Percentiles rank a stretch among this genome's conserved stretches.
Evolutionary conservation across 2,113 vertebrate species (phyloP).

Genomic region (Pituophis catenifer): DNA sequence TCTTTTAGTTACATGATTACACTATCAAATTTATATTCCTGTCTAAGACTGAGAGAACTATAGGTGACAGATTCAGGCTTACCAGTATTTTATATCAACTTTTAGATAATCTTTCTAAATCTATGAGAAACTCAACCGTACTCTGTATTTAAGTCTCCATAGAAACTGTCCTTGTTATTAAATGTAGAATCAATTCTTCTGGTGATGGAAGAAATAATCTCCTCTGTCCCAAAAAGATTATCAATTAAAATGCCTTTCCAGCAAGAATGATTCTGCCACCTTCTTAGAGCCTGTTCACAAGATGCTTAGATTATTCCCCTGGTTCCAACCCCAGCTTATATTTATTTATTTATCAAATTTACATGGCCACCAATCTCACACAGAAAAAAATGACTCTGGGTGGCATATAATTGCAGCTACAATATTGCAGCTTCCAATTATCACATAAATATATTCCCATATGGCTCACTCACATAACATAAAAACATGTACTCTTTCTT

Average conservation of each 20-base stretch:
- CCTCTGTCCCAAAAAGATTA: background rate
- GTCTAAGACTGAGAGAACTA: background rate
- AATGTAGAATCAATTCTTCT: too few species aligned
- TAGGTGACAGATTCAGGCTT: background rate
- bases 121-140: background rate
- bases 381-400: background rate
- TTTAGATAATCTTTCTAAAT: background rate
- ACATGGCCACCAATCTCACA: background rate
- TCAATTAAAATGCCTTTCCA: background rate
- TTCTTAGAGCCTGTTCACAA: background rate
- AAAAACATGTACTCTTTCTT: slow-evolving; percentile 17
- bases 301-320: background rate
- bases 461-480: slow-evolving; percentile 27
- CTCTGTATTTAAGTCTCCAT: background rate
- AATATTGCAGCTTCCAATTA: slow-evolving; percentile 27
- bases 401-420: background rate
- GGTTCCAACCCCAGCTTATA: slow-evolving; percentile 9
- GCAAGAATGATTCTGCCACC: background rate
- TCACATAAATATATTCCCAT: background rate
- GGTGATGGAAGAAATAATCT: background rate
- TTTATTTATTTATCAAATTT: background rate
- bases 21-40: background rate
- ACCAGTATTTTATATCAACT: background rate
- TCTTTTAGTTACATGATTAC: background rate
- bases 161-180: background rate